These are phyloP conservation scores for Illadopsis cleaveri DNA, from an alignment of 2,113 vertebrate species.

Conservation along the genomic window DNA sequence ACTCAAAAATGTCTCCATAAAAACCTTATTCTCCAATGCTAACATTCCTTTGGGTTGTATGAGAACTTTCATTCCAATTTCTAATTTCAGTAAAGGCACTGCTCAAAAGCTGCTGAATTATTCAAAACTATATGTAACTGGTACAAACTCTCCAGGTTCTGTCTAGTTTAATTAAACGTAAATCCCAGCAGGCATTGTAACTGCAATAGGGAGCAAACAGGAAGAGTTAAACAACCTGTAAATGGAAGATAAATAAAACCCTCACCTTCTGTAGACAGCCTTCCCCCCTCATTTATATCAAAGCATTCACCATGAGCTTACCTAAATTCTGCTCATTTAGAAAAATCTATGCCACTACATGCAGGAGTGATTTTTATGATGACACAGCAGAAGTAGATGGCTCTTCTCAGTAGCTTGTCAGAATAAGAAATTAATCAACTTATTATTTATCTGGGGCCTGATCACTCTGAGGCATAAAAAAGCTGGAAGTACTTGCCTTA, in stretches of 20 bases:
- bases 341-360: neutral
- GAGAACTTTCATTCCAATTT: neutral
- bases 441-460: neutral
- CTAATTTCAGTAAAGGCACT: neutral
- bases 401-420: neutral
- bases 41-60: neutral
- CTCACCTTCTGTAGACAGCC: neutral
- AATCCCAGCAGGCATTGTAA: neutral
- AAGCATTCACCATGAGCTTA: neutral
- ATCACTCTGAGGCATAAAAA: neutral
- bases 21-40: neutral
- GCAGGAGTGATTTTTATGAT: neutral
- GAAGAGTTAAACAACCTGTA: neutral
- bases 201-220: neutral
- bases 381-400: neutral
- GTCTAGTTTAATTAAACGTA: constrained; percentile 11
- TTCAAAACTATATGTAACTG: neutral
- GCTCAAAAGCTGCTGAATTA: neutral
- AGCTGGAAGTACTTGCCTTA: neutral
- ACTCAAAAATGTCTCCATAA: neutral
- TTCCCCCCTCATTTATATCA: neutral
- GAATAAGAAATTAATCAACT: neutral
- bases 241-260: neutral
- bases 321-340: neutral
- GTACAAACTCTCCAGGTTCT: neutral